Conservation (phyloP, 2,888 invertebrate species). For the Lasioglossum villosulum region DNA sequence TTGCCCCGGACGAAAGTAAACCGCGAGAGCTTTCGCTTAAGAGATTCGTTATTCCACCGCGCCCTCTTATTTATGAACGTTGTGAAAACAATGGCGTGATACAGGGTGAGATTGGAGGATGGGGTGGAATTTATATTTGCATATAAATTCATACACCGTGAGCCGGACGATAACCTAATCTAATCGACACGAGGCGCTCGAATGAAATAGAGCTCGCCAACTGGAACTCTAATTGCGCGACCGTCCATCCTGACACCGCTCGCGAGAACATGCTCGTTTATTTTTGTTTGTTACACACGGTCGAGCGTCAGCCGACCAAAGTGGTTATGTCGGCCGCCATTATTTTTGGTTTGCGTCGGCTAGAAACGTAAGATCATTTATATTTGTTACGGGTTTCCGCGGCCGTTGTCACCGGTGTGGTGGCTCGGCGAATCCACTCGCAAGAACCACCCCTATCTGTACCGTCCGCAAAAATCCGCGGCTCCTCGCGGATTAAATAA, state of each 20-base stretch:
- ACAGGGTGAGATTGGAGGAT: neutral
- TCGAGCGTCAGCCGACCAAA: constrained; percentile 22
- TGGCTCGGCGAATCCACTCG: constrained; percentile 12
- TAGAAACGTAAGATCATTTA: constrained; percentile 54
- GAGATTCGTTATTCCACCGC: constrained; percentile 39
- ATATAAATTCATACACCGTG: constrained; percentile 37
- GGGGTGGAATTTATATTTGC: constrained; percentile 40
- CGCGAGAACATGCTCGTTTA: constrained; percentile 10
- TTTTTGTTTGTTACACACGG: constrained; percentile 34
- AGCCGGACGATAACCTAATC: constrained; percentile 21
- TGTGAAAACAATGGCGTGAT: constrained; percentile 45
- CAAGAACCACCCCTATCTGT: constrained; percentile 35
- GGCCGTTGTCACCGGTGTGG: constrained; percentile 28
- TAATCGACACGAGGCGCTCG: constrained; percentile 29
- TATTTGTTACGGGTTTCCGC: constrained; percentile 61
- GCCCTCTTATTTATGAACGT: constrained; percentile 52
- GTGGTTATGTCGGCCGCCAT: constrained; percentile 39
- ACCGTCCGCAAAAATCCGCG: constrained; percentile 37
- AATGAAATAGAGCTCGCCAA: neutral
- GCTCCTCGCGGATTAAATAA: constrained; percentile 26
- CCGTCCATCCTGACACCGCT: neutral
- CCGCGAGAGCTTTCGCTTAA: constrained; percentile 36
- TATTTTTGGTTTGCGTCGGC: constrained; percentile 59
- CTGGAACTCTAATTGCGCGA: constrained; percentile 19
- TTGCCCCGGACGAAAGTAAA: constrained; percentile 49